phyloP scores from a whole-genome alignment of 2,888 invertebrate species.

The Cartodere bifasciata region DNA sequence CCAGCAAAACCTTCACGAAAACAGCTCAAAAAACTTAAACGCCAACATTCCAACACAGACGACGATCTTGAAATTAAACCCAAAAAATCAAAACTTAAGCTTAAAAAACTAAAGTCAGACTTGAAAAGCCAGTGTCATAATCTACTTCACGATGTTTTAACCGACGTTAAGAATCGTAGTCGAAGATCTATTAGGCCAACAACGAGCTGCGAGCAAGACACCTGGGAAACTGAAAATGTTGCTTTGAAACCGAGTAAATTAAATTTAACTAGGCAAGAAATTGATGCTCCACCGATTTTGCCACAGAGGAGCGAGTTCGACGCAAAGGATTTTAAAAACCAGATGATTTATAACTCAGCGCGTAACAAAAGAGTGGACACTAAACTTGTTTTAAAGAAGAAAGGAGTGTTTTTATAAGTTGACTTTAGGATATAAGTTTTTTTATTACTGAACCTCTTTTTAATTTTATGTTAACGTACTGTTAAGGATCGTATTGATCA shows the following conservation, averaged over 20 bases:
- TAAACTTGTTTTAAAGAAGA: slow-evolving; percentile 21
- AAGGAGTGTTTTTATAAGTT: slow-evolving; percentile 11
- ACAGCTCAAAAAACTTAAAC: too few species aligned
- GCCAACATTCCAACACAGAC: too few species aligned
- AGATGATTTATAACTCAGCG: slow-evolving; percentile 23
- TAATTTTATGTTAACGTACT: too few species aligned
- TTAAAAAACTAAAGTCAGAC: background rate
- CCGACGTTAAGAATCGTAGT: slow-evolving; percentile 3
- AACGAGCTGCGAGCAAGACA: background rate
- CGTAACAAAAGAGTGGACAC: slow-evolving; percentile 23
- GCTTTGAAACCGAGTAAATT: slow-evolving; percentile 2
- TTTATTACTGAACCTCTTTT: too few species aligned
- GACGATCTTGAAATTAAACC: too few species aligned
- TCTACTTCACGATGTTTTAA: slow-evolving; percentile 1
- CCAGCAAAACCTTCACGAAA: too few species aligned
- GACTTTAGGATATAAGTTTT: too few species aligned
- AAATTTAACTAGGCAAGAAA: slow-evolving; percentile 6
- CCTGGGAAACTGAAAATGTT: slow-evolving; percentile 6
- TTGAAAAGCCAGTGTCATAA: background rate
- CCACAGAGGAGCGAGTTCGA: slow-evolving; percentile 17
- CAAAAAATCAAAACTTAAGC: too few species aligned
- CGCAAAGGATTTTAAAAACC: slow-evolving; percentile 29
- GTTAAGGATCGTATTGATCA: too few species aligned
- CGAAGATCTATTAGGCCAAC: slow-evolving; percentile 3
- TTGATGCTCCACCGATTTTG: slow-evolving; percentile 12